A percentile compares a stretch with the other conserved stretches of the same genome.
Evolutionary conservation across 2,113 vertebrate species (phyloP).

Genomic region (Ifrita kowaldi): DNA sequence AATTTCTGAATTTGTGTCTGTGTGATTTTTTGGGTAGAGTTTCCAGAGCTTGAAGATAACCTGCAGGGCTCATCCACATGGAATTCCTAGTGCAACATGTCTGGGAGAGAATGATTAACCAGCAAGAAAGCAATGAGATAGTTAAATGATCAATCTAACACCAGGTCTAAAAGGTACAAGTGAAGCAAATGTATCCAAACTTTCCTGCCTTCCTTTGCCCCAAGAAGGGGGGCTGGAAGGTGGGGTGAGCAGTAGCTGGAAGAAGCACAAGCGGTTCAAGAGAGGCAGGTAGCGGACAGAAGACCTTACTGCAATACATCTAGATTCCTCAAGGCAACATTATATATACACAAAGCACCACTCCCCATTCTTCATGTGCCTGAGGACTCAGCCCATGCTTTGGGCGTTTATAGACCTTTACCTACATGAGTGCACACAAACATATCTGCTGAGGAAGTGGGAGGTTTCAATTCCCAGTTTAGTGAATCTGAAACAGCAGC

Average conservation of each 20-base stretch:
- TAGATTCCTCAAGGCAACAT: neutral
- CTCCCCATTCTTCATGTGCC: neutral
- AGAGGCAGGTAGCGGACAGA: neutral
- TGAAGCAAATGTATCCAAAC: neutral
- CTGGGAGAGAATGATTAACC: neutral
- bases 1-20: neutral
- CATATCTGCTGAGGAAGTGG: neutral
- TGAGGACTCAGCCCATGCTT: neutral
- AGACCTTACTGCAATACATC: neutral
- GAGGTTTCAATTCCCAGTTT: conserved; percentile 10
- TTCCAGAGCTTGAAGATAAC: neutral
- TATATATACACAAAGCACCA: neutral
- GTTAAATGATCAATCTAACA: neutral
- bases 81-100: neutral
- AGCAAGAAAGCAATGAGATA: neutral
- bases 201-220: neutral
- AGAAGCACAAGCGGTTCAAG: neutral
- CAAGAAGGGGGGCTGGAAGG: neutral
- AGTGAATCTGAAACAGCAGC: neutral
- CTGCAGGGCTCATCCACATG: neutral
- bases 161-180: neutral
- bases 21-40: neutral
- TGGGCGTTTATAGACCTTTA: neutral
- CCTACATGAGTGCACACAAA: neutral
- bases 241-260: neutral